phyloP scores from a whole-genome alignment of 2,797 vertebrate species.

The Cynodonichthys magdalenae region DNA sequence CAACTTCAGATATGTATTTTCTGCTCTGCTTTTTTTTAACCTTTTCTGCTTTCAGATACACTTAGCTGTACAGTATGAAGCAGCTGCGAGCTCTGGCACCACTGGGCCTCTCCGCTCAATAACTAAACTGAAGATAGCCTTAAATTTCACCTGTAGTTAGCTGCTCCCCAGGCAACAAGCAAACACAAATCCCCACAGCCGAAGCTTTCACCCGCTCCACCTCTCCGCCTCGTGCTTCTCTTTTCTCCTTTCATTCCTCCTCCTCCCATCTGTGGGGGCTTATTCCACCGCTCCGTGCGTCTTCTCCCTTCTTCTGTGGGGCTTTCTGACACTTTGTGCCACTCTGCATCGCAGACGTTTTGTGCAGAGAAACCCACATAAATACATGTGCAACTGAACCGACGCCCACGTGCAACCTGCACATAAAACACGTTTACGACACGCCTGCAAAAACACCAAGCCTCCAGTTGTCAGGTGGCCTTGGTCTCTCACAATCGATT shows the following conservation, averaged over 20 bases:
- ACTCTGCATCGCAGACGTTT: background rate
- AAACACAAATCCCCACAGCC: constrained; percentile 26
- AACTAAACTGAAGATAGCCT: constrained; percentile 25
- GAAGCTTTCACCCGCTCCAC: constrained; percentile 41
- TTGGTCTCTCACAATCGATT: constrained; percentile 19
- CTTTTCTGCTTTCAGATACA: constrained; percentile 5
- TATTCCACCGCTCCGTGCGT: constrained; percentile 20
- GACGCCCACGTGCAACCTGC: constrained; percentile 2
- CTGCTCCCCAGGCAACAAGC: constrained; percentile 27
- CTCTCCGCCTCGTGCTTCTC: constrained; percentile 8
- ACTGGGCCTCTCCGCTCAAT: background rate
- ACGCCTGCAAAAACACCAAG: constrained; percentile 1
- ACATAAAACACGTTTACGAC: constrained; percentile 8
- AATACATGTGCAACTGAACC: constrained; percentile 10
- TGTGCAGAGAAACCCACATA: constrained; percentile 17
- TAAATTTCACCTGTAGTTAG: constrained; percentile 30
- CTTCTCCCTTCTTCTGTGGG: constrained; percentile 22
- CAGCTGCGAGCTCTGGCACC: background rate
- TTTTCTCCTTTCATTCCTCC: constrained; percentile 28
- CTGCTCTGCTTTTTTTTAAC: constrained; percentile 19
- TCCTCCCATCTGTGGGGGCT: constrained; percentile 8
- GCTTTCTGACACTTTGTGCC: constrained; percentile 18
- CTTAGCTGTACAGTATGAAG: background rate
- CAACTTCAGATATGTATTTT: constrained; percentile 19
- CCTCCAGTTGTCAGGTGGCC: constrained; percentile 9